Percentiles rank a stretch among this genome's conserved stretches.
phyloP scores from a whole-genome alignment of 2,113 vertebrate species.

The Lophius piscatorius region DNA sequence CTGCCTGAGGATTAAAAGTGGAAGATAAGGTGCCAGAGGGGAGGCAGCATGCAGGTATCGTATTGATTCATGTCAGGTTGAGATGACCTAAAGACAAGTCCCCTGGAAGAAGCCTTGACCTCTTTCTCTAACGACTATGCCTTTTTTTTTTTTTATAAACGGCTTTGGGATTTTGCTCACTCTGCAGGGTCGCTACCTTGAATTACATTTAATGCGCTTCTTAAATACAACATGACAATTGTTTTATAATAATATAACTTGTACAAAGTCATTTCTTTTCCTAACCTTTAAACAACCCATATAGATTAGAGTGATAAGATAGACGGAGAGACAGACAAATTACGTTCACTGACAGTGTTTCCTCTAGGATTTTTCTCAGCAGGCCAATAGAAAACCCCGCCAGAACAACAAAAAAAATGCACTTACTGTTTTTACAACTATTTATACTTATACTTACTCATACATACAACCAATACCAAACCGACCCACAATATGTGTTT shows the following conservation, averaged over 20 bases:
- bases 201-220: not conserved
- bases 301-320: too few species aligned
- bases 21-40: constrained; percentile 28
- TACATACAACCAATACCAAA: too few species aligned
- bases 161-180: not conserved
- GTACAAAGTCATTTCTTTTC: not conserved
- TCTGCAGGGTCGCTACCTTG: not conserved
- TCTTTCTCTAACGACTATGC: constrained; percentile 7
- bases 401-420: too few species aligned
- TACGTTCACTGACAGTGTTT: too few species aligned
- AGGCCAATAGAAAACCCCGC: too few species aligned
- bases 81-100: constrained; percentile 37
- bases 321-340: too few species aligned
- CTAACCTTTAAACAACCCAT: not conserved
- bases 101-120: constrained; percentile 21
- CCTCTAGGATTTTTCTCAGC: too few species aligned
- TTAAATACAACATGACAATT: not conserved
- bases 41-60: constrained; percentile 19
- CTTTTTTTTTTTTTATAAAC: constrained; percentile 1
- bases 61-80: constrained; percentile 49
- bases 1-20: not conserved
- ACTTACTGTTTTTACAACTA: too few species aligned
- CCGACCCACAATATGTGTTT: too few species aligned
- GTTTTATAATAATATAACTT: too few species aligned
- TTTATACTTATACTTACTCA: too few species aligned